Evolutionary conservation across 2,888 invertebrate genomes (phyloP).

Genomic region (Rhingia campestris): DNA sequence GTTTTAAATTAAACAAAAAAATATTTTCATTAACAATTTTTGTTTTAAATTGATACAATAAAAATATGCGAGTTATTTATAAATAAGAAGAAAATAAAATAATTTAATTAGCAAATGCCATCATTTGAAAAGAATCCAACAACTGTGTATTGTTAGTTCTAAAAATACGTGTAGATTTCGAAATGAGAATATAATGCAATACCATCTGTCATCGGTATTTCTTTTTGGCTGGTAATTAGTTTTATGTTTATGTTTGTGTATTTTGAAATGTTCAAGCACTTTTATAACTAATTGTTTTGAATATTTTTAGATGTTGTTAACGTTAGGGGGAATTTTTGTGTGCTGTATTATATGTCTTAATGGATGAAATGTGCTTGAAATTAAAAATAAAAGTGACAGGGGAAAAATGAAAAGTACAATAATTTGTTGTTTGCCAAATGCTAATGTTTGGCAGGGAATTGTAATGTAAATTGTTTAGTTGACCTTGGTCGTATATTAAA

Average conservation of each 20-base stretch:
- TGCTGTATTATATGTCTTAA: background rate
- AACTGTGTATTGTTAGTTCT: conserved; percentile 8
- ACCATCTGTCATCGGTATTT: conserved; percentile 24
- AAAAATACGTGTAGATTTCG: conserved; percentile 5
- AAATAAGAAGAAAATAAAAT: background rate
- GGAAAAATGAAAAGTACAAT: background rate
- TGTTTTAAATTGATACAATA: too few species aligned
- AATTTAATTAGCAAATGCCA: conserved; percentile 8
- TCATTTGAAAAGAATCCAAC: conserved; percentile 25
- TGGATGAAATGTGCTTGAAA: background rate
- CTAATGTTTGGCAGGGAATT: background rate
- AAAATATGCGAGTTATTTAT: background rate
- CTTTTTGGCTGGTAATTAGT: conserved; percentile 25
- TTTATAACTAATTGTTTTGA: conserved; percentile 27
- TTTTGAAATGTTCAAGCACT: conserved; percentile 34
- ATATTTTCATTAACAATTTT: too few species aligned
- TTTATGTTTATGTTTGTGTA: background rate
- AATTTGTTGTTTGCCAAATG: background rate
- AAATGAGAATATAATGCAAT: conserved; percentile 31
- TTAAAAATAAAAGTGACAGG: background rate
- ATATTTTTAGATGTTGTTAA: conserved; percentile 23
- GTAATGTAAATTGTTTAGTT: background rate
- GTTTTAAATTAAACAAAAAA: background rate
- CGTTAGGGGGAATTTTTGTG: conserved; percentile 1
- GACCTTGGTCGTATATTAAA: background rate